These are phyloP conservation scores for Nannospalax galili DNA, from an alignment of 2,113 vertebrate species.

Conservation along the genomic window DNA sequence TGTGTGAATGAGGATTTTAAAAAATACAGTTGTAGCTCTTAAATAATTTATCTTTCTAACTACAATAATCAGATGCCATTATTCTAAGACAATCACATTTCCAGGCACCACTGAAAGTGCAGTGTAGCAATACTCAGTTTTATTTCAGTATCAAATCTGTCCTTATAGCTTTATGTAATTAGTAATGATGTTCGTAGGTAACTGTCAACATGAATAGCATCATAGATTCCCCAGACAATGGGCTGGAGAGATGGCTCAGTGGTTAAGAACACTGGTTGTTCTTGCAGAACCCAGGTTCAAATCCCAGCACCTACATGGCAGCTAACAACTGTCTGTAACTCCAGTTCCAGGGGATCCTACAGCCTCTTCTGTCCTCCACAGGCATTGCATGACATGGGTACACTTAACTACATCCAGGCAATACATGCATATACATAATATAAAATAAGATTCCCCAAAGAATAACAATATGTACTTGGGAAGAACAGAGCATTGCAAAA, in stretches of 20 bases:
- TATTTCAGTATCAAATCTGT: background rate
- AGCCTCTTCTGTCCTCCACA: no score
- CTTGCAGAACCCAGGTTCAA: no score
- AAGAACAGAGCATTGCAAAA: background rate
- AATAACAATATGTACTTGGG: background rate
- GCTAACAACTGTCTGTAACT: no score
- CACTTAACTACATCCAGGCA: no score
- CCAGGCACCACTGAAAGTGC: background rate
- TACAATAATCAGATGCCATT: background rate
- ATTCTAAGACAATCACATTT: background rate
- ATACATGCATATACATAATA: no score
- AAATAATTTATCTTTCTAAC: background rate
- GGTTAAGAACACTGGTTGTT: no score
- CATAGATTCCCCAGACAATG: background rate
- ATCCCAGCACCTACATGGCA: no score
- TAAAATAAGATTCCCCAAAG: no score
- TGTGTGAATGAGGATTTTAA: background rate
- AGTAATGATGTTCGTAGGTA: background rate
- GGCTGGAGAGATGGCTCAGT: no score
- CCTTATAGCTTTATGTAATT: background rate
- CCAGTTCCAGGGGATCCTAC: no score
- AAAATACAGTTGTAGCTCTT: background rate
- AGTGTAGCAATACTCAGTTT: background rate
- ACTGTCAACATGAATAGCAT: background rate
- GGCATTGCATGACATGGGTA: no score